These are phyloP conservation scores for Muscicapa adusta DNA, from an alignment of 2,113 vertebrate species.

Conservation along the genomic window DNA sequence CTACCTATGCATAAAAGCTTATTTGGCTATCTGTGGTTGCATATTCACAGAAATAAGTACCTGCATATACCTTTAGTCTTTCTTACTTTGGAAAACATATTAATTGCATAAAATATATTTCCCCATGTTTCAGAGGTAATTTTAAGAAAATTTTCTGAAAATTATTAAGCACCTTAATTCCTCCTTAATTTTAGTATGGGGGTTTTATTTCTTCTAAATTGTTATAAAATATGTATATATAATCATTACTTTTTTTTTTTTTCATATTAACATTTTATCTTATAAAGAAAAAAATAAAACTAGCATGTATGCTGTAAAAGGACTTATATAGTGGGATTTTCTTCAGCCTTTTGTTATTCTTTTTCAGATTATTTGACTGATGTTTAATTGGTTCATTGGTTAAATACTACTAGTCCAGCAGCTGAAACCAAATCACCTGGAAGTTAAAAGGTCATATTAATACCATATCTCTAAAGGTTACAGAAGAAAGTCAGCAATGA, in stretches of 20 bases:
- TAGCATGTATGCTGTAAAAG: background rate
- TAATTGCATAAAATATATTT: background rate
- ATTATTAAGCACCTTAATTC: background rate
- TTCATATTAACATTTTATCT: background rate
- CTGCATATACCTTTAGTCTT: background rate
- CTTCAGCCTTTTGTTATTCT: background rate
- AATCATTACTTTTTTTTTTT: background rate
- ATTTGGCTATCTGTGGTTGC: background rate
- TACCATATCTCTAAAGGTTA: background rate
- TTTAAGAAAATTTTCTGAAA: background rate
- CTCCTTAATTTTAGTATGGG: background rate
- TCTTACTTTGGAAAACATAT: background rate
- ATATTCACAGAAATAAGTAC: background rate
- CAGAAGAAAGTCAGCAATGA: background rate
- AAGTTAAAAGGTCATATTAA: background rate
- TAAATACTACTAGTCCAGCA: background rate
- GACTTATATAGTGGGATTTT: background rate
- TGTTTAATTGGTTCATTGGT: background rate
- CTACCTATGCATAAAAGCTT: background rate
- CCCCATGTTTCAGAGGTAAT: background rate
- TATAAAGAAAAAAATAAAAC: background rate
- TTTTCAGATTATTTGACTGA: background rate
- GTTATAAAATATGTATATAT: background rate
- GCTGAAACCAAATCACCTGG: background rate
- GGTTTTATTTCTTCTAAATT: background rate